Base-by-base conservation (phyloP, 2,888 invertebrate genomes). In the Iphiclides podalirius region DNA sequence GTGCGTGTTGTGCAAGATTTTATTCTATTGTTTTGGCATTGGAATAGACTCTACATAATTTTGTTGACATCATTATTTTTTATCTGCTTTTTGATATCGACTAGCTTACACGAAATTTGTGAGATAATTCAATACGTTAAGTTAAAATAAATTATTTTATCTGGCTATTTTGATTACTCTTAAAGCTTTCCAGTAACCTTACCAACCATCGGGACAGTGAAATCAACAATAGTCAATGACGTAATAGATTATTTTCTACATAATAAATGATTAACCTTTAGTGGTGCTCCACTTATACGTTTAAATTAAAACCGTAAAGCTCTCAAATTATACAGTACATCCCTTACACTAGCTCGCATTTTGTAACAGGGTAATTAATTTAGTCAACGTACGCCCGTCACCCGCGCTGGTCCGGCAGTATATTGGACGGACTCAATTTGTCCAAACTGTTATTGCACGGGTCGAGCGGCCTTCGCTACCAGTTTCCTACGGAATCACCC, bases 401-500 rank as follows among this genome's bases (percentile, higher is more conserved):
- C 56, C 63, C 54, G 64, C 69, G 71, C 72, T 66, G 64, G 62
- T 66, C 4, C 60, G 67, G 68, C 70, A 72, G 70, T 74, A 76
- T 80, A 76, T 76, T 75, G 75, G 76, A 72, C 64, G 72, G 73
- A 84, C 73, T 83, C 81, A 82, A 87, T 87, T 87, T 84, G 80
- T 82, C 74, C 73, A 69, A 83, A 86, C 75, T 81, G 86, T 85
- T 87, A 87, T 86, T 82, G 73, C 75, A 55, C 65, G 75, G 73
- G 66, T 64, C 67, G 71, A 66, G 61, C 66, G 63, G 68, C 64
- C 67, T 70, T 63, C 64, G 66, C 67, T 67, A 70, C 68, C 74
- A 75, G 77, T 79, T 81, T n/a, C n/a, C 75, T 72, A 78, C 72
- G 66, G 70, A 75, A 80, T 79, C 73, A 72, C 62, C 79, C 79